Evolutionary conservation across 1,140 invertebrate genomes (phyloP).

Genomic region (Agraylea sexmaculata): DNA sequence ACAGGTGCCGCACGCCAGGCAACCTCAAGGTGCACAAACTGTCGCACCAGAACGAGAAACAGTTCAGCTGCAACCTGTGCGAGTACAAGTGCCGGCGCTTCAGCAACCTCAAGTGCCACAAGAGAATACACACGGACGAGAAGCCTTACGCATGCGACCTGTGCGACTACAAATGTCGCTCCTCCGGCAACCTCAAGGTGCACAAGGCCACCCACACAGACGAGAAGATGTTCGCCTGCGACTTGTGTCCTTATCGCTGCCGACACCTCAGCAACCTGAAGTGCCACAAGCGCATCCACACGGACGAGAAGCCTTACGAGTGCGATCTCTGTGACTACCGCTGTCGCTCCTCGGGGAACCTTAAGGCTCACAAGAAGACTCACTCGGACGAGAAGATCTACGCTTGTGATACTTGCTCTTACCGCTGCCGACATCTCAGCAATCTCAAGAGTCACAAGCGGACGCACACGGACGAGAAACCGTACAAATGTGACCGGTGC

Average conservation of each 20-base stretch:
- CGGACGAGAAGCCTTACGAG: not conserved
- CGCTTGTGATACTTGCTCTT: conserved; percentile 5
- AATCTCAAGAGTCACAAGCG: conserved; percentile 9
- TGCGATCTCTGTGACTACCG: conserved; percentile 1
- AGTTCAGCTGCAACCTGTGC: conserved; percentile 3
- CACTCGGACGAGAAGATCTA: conserved; percentile 4
- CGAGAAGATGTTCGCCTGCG: not conserved
- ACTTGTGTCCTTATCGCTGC: conserved; percentile 1
- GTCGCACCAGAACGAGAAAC: not conserved
- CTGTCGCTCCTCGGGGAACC: not conserved
- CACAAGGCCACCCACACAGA: conserved; percentile 4
- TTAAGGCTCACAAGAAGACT: conserved; percentile 7
- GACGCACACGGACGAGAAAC: conserved; percentile 1
- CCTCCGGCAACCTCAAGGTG: not conserved
- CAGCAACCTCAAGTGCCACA: conserved; percentile 7
- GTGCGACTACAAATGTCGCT: conserved; percentile 5
- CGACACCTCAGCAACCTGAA: conserved; percentile 5
- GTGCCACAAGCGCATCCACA: conserved; percentile 3
- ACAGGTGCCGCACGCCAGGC: too few species aligned
- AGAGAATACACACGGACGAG: conserved; percentile 3
- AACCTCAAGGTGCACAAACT: not conserved
- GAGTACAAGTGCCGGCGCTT: conserved; percentile 1
- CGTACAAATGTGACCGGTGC: conserved; percentile 4
- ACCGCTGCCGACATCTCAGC: not conserved
- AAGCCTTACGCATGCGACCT: conserved; percentile 7